Conservation (phyloP, 2,113 vertebrate species). For the Otis tarda region DNA sequence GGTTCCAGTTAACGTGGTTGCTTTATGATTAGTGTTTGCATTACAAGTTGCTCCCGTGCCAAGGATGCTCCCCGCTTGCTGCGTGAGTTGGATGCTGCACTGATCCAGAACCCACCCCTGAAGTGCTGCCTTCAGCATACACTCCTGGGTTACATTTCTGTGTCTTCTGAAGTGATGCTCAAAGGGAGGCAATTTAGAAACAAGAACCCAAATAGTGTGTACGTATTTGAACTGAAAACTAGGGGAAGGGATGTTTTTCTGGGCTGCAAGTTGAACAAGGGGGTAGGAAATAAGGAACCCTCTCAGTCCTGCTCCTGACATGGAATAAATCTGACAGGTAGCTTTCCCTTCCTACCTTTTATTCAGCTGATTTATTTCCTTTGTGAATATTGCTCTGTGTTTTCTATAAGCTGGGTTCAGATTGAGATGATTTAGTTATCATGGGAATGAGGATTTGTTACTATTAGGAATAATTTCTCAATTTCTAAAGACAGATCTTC, state of each 20-base stretch:
- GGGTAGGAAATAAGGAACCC: fast-evolving
- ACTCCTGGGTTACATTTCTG: not conserved
- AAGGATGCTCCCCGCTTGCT: not conserved
- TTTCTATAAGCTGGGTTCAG: not conserved
- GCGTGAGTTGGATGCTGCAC: not conserved
- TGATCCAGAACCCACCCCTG: not conserved
- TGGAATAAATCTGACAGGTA: not conserved
- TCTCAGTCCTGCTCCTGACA: not conserved
- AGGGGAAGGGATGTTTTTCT: not conserved
- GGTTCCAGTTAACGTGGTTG: not conserved
- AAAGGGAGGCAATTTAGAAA: not conserved
- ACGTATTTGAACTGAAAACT: not conserved
- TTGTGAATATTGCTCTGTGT: not conserved
- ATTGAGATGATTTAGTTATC: not conserved
- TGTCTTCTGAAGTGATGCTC: not conserved
- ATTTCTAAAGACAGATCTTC: not conserved
- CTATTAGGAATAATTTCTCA: not conserved
- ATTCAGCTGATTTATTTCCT: not conserved
- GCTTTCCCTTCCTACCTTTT: not conserved
- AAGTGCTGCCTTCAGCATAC: not conserved
- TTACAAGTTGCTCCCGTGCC: not conserved
- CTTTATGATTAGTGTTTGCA: not conserved
- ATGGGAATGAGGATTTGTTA: not conserved
- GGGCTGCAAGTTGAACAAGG: not conserved
- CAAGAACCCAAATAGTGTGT: fast-evolving